phyloP scores from a whole-genome alignment of 2,113 vertebrate genomes.

The human (Homo sapiens) region DNA sequence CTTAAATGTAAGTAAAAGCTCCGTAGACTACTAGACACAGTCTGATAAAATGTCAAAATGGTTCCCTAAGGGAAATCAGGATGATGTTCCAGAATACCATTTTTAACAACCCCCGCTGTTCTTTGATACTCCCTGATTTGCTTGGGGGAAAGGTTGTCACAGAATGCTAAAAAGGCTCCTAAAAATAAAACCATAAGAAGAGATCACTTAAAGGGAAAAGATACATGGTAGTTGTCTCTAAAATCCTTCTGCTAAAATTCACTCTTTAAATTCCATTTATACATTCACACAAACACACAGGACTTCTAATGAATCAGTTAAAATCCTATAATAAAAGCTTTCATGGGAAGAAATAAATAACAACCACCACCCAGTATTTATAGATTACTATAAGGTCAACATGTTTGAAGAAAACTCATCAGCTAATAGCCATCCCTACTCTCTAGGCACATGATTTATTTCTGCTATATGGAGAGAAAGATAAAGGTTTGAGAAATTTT shows the following conservation, averaged over 20 bases:
- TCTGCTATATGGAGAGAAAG: not conserved
- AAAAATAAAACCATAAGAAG: conserved; percentile 37
- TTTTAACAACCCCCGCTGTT: conserved; percentile 30
- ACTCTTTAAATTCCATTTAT: conserved; percentile 33
- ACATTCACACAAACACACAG: not conserved
- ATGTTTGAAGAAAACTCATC: conserved; percentile 48
- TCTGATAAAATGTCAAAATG: conserved; percentile 64
- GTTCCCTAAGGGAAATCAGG: conserved; percentile 62
- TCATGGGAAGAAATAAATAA: conserved; percentile 47
- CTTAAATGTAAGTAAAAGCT: conserved; percentile 67
- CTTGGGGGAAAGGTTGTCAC: conserved; percentile 37
- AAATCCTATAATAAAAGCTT: conserved; percentile 31
- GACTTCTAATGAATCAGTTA: conserved; percentile 33
- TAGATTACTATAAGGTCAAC: conserved; percentile 42
- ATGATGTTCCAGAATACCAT: conserved; percentile 49
- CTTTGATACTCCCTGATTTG: conserved; percentile 36
- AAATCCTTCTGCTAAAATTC: conserved; percentile 37
- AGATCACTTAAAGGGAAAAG: conserved; percentile 1
- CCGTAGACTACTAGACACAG: not conserved
- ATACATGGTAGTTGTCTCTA: not conserved
- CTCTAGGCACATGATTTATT: conserved; percentile 8
- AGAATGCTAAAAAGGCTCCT: conserved; percentile 36
- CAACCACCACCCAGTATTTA: not conserved
- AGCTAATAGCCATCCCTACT: conserved; percentile 38
- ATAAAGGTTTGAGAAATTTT: conserved; percentile 38